A percentile compares a stretch with the other conserved stretches of the same genome.
These are phyloP conservation scores for Gobius niger DNA, from an alignment of 2,113 vertebrate genomes.

Conservation along the genomic window DNA sequence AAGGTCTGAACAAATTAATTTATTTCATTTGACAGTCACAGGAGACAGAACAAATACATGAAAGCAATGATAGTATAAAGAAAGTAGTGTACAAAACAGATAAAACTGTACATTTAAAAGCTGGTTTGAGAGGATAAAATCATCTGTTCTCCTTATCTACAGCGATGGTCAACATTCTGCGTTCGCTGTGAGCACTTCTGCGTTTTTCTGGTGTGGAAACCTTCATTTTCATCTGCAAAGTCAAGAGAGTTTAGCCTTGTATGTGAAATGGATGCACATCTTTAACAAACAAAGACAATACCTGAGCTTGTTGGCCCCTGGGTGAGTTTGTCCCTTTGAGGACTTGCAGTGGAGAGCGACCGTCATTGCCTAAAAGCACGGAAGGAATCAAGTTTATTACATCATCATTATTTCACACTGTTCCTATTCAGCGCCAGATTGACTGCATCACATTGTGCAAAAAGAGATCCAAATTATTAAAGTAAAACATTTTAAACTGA, in stretches of 20 bases:
- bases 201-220: slow-evolving; percentile 71
- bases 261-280: background rate
- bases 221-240: slow-evolving; percentile 71
- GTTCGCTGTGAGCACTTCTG: slow-evolving; percentile 62
- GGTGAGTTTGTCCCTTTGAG: slow-evolving; percentile 88
- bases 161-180: slow-evolving; percentile 58
- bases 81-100: background rate
- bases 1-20: slow-evolving; percentile 28
- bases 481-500: too few species aligned
- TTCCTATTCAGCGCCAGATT: too few species aligned
- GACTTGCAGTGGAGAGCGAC: slow-evolving; percentile 87
- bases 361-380: slow-evolving; percentile 54
- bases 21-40: slow-evolving; percentile 69
- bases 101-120: slow-evolving; percentile 21
- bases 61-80: slow-evolving; percentile 5
- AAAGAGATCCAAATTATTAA: too few species aligned
- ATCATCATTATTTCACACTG: background rate
- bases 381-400: background rate
- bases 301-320: slow-evolving; percentile 66
- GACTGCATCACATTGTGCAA: too few species aligned
- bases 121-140: slow-evolving; percentile 16
- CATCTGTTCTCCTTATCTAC: slow-evolving; percentile 76
- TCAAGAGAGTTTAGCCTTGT: background rate
- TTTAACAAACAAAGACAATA: slow-evolving; percentile 24
- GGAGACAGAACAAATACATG: background rate